phyloP scores from a whole-genome alignment of 2,797 vertebrate species.

The Aldrovandia affinis region DNA sequence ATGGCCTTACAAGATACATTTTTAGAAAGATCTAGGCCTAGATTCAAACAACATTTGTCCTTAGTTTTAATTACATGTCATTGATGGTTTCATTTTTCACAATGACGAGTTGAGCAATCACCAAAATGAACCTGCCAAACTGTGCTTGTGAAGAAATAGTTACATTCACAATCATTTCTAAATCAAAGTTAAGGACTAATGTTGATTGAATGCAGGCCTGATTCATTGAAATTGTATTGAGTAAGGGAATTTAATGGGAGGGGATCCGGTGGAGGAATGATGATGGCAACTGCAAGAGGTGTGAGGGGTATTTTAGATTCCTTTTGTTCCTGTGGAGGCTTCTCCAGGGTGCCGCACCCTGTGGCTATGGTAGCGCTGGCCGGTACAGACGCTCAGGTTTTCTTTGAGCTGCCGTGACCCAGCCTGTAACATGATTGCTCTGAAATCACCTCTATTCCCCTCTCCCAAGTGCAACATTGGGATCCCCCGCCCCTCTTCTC shows the following conservation, averaged over 20 bases:
- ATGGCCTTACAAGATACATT: too few relatives aligned
- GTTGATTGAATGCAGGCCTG: neutral
- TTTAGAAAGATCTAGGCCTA: too few relatives aligned
- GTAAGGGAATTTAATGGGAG: neutral
- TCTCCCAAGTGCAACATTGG: neutral
- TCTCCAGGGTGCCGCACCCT: neutral
- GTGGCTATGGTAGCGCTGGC: slow-evolving; percentile 29
- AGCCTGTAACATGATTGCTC: slow-evolving; percentile 48
- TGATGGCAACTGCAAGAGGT: neutral
- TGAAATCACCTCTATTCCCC: slow-evolving; percentile 26
- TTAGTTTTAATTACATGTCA: too few relatives aligned
- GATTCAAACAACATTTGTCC: too few relatives aligned
- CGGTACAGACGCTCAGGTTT: slow-evolving; percentile 34
- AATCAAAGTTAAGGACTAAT: neutral
- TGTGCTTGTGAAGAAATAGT: neutral
- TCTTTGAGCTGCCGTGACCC: slow-evolving; percentile 32
- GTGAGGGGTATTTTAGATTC: neutral
- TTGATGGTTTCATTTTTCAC: neutral
- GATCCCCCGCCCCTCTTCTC: neutral
- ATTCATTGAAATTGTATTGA: neutral
- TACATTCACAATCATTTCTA: neutral
- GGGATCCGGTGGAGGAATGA: neutral
- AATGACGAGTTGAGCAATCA: neutral
- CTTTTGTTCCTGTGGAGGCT: neutral
- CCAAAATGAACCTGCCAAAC: neutral